Conservation (phyloP, 2,113 vertebrate genomes). For the Alces alces region DNA sequence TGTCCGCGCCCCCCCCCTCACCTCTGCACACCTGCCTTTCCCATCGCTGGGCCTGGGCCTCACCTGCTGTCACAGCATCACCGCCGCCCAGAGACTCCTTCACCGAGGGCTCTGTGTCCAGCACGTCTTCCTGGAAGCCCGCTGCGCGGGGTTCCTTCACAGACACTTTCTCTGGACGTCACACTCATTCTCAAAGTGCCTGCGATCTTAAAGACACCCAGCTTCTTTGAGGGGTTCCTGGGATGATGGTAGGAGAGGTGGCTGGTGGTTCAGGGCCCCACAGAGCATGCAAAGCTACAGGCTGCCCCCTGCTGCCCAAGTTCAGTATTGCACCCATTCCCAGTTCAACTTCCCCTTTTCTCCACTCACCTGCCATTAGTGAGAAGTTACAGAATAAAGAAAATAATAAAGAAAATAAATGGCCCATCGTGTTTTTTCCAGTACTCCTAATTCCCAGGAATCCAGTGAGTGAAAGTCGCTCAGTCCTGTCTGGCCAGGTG, state of each 20-base stretch:
- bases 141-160: background rate
- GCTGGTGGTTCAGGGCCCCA: rapidly evolving
- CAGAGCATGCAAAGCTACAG: background rate
- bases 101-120: background rate
- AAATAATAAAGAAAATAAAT: background rate
- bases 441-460: background rate
- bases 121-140: background rate
- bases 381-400: background rate
- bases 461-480: background rate
- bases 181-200: background rate
- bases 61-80: background rate
- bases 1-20: no score
- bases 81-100: rapidly evolving
- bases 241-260: background rate
- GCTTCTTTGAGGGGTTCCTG: rapidly evolving
- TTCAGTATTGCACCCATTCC: background rate
- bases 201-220: rapidly evolving
- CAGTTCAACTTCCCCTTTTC: rapidly evolving
- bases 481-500: background rate
- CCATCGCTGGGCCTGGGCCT: background rate
- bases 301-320: constrained; percentile 26
- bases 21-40: background rate
- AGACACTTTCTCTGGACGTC: background rate
- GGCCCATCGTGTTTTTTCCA: background rate
- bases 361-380: background rate